Conservation (phyloP, 2,113 vertebrate species). For the Strix aluco region DNA sequence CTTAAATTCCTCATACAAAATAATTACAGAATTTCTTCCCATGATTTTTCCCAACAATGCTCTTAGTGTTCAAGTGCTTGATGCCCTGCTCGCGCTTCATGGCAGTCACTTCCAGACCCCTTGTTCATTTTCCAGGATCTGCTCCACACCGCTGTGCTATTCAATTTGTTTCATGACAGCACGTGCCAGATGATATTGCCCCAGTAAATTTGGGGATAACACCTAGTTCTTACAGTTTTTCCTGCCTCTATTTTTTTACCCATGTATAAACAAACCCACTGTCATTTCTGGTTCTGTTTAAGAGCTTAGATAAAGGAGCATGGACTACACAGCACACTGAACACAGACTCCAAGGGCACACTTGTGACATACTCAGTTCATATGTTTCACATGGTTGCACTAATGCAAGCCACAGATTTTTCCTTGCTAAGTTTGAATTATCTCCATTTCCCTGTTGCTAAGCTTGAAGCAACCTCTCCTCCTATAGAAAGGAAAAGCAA, state of each 20-base stretch:
- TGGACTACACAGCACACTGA: background rate
- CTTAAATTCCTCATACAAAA: background rate
- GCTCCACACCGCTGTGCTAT: background rate
- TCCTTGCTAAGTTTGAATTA: background rate
- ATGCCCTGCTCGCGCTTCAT: background rate
- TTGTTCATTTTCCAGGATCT: background rate
- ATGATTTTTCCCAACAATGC: background rate
- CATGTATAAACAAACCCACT: background rate
- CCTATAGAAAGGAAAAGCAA: background rate
- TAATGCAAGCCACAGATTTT: background rate
- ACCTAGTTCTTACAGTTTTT: background rate
- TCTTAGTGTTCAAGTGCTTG: background rate
- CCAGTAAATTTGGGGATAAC: background rate
- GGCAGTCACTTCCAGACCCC: background rate
- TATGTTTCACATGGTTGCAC: background rate
- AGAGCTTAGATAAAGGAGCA: background rate
- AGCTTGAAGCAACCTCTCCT: background rate
- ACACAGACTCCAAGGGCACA: background rate
- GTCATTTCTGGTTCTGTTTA: background rate
- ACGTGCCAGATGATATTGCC: rapidly evolving
- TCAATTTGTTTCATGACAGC: background rate
- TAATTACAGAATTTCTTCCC: background rate
- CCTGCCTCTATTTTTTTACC: background rate
- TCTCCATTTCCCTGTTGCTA: background rate
- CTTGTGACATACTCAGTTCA: background rate